These are phyloP conservation scores for Astur gentilis DNA, from an alignment of 2,113 vertebrate species.

Conservation along the genomic window DNA sequence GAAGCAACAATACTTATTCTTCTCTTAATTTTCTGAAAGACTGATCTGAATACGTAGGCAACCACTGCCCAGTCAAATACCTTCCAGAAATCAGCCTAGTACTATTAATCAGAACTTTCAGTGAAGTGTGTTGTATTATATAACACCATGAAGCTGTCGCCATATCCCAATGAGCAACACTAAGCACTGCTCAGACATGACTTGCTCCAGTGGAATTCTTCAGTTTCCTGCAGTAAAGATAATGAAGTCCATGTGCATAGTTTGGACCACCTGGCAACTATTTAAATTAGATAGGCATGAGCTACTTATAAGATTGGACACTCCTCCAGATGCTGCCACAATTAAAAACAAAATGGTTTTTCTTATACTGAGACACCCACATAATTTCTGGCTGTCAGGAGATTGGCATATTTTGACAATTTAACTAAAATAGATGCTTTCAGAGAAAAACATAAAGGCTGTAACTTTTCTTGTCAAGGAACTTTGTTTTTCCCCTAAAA, in stretches of 20 bases:
- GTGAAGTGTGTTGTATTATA: background rate
- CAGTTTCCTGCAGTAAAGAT: background rate
- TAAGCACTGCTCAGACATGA: background rate
- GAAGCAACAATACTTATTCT: constrained; percentile 8
- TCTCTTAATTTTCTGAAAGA: constrained; percentile 10
- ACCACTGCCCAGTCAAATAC: background rate
- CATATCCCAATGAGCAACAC: background rate
- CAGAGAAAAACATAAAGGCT: background rate
- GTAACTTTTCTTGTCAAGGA: constrained; percentile 14
- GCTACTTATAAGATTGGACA: background rate
- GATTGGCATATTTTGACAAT: constrained; percentile 45
- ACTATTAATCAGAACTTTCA: background rate
- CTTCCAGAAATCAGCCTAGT: background rate
- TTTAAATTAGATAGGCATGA: background rate
- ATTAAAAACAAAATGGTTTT: constrained; percentile 1
- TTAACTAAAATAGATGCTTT: constrained; percentile 33
- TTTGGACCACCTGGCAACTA: background rate
- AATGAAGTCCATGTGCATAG: background rate
- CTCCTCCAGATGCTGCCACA: constrained; percentile 21
- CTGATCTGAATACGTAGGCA: background rate
- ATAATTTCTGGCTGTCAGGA: constrained; percentile 18
- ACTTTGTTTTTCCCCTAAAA: background rate
- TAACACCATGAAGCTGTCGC: background rate
- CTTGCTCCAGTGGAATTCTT: background rate
- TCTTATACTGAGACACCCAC: background rate